phyloP scores from a whole-genome alignment of 2,888 invertebrate species.

The Trileptium ribeirensis region DNA sequence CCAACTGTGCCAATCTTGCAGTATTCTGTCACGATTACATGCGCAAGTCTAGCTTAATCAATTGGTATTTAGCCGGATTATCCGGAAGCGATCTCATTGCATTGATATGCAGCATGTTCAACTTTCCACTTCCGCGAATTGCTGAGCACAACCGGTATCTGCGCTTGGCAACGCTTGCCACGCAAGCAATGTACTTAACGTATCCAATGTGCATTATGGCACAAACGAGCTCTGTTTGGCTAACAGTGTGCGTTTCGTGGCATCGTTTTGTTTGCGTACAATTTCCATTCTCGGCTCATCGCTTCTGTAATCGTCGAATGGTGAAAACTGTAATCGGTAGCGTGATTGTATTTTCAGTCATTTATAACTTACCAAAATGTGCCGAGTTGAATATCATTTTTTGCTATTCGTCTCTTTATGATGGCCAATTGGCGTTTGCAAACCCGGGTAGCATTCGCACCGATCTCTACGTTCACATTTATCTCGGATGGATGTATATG shows the following conservation, averaged over 20 bases:
- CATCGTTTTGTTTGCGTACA: conserved; percentile 66
- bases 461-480: conserved; percentile 46
- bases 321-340: conserved; percentile 50
- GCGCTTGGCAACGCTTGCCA: too few species aligned
- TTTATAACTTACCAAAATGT: conserved; percentile 54
- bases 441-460: conserved; percentile 41
- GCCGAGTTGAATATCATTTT: conserved; percentile 45
- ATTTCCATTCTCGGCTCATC: conserved; percentile 53
- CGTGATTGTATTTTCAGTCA: conserved; percentile 49
- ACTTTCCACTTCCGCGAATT: not conserved
- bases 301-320: conserved; percentile 51
- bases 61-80: conserved; percentile 17
- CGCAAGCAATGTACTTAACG: conserved; percentile 32
- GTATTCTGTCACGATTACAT: conserved; percentile 5
- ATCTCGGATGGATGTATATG: conserved; percentile 49
- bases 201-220: conserved; percentile 40
- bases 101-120: not conserved
- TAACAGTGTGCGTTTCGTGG: conserved; percentile 64
- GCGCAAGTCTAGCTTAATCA: conserved; percentile 11
- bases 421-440: not conserved
- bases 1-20: not conserved
- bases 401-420: conserved; percentile 3
- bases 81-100: conserved; percentile 9
- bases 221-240: conserved; percentile 41
- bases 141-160: not conserved